Conservation (phyloP, 2,797 vertebrate species). For the Pteronotus mesoamericanus region DNA sequence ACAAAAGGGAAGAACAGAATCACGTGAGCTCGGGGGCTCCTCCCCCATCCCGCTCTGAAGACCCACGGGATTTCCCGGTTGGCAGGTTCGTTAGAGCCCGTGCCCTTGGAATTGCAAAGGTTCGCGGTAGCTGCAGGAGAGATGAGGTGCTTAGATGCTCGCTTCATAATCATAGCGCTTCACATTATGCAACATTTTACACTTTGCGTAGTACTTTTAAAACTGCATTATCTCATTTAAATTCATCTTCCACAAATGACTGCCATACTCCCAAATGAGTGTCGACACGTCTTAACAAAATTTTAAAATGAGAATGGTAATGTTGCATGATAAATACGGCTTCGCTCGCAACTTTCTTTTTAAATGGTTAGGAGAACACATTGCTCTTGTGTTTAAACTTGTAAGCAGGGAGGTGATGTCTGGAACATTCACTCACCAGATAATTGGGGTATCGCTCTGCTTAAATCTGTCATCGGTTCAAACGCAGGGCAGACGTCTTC, state of each 20-base stretch:
- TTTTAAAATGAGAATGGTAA: background rate
- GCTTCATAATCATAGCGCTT: background rate
- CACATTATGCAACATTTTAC: background rate
- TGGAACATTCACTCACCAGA: background rate
- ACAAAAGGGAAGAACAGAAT: background rate
- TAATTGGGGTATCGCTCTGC: background rate
- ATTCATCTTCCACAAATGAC: background rate
- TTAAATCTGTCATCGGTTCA: background rate
- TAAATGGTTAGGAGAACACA: background rate
- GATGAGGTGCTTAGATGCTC: background rate
- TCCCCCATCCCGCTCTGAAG: background rate
- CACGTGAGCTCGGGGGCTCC: background rate
- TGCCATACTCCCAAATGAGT: background rate
- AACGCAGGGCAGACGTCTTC: background rate
- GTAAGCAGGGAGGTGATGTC: background rate
- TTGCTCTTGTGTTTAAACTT: background rate
- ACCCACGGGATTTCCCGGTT: background rate
- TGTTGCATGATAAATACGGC: background rate
- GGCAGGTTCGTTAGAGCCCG: background rate
- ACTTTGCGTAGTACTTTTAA: background rate
- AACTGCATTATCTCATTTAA: conserved; percentile 43
- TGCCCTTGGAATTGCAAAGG: no score
- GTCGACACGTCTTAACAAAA: background rate
- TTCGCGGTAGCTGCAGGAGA: background rate
- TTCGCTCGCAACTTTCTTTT: background rate